phyloP scores from a whole-genome alignment of 2,797 vertebrate species.

The Momotus momota region DNA sequence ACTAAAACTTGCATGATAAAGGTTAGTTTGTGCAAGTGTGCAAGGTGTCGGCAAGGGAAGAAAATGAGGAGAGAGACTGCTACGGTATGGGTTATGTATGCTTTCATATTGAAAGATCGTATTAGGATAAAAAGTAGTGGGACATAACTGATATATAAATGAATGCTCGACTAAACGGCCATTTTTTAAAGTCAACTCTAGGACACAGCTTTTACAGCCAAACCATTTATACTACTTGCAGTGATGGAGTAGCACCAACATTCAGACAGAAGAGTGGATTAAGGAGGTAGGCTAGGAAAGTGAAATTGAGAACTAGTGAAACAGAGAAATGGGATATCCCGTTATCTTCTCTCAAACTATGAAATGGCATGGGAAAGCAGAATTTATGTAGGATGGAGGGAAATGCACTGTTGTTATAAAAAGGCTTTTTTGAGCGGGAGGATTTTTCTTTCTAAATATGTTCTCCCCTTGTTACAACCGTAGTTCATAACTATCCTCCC shows the following conservation, averaged over 20 bases:
- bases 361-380: neutral
- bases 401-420: neutral
- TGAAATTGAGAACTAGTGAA: conserved; percentile 1
- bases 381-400: neutral
- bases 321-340: neutral
- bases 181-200: neutral
- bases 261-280: neutral
- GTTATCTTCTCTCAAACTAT: neutral
- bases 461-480: neutral
- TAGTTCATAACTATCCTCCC: neutral
- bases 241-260: neutral
- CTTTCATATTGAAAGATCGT: neutral
- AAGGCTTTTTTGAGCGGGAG: neutral
- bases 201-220: neutral
- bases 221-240: neutral
- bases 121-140: neutral
- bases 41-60: neutral
- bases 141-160: neutral
- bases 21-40: neutral
- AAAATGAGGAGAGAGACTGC: neutral
- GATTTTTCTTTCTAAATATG: neutral
- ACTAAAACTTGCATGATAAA: neutral
- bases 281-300: neutral
- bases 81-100: neutral
- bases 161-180: neutral